Evolutionary conservation across 2,113 vertebrate species (phyloP).

Genomic region (Pterophyllum scalare): DNA sequence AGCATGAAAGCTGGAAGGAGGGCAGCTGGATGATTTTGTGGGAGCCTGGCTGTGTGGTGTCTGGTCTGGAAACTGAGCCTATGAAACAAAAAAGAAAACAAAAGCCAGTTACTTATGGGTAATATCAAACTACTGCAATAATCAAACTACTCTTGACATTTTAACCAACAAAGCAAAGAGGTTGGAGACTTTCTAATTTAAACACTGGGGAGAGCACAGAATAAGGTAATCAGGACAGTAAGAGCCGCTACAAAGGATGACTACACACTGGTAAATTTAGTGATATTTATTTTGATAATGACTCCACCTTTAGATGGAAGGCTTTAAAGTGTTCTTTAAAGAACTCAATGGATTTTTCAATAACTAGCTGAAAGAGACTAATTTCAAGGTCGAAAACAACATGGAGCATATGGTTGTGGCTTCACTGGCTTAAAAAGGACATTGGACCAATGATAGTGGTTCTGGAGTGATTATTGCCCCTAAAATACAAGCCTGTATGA

Average conservation of each 20-base stretch:
- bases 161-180: slow-evolving; percentile 4
- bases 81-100: slow-evolving; percentile 20
- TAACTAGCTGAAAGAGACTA: background rate
- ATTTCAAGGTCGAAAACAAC: background rate
- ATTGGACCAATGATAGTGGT: background rate
- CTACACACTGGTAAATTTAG: background rate
- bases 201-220: background rate
- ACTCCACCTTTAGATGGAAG: background rate
- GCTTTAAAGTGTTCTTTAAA: background rate
- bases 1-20: slow-evolving; percentile 68
- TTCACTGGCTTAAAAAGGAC: background rate
- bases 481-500: background rate
- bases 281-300: background rate
- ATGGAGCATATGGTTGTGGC: background rate
- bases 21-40: slow-evolving; percentile 66
- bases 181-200: background rate
- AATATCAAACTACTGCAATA: background rate
- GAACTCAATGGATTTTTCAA: background rate
- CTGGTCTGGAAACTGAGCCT: slow-evolving; percentile 84
- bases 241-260: background rate
- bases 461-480: background rate
- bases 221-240: background rate
- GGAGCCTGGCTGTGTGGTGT: slow-evolving; percentile 66
- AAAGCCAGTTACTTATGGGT: background rate
- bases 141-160: background rate